Evolutionary conservation across 2,113 vertebrate genomes (phyloP), one percentile per base, ranked within the genome.

Genomic region (Mastomys natalensis): DNA sequence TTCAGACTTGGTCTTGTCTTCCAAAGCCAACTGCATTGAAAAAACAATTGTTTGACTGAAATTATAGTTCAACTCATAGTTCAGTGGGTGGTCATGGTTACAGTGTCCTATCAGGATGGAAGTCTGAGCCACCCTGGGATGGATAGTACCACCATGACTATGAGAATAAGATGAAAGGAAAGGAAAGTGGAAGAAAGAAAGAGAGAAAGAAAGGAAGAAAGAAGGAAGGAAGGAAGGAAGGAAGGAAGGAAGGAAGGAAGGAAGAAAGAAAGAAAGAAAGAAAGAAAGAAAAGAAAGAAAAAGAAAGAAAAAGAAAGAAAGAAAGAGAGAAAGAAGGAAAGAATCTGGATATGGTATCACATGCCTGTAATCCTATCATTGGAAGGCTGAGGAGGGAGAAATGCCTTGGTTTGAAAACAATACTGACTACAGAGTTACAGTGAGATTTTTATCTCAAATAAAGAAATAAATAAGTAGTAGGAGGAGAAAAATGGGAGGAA

Each of bases 231-330:
- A 80, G 22, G 37, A 37, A 68, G 9, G 66, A 4, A 19, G 58
- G 9, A 11, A 26, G 62, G 9, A 11, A 26, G 62, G 8, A 64
- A 26, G 24, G 24, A 70, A 45, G 29, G 0, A 22, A 9, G 7
- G 7, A 62, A 24, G 22, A 1, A 40, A 40, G 12, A 22, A 11
- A 1, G 7, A 8, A 26, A 0, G 6, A 17, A 55, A 43, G 2
- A 3, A 21, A 37, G 3, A 4, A 19, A n/a, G 17, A 22, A 11
- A 19, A 21, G 55, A 55, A 55, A 55, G 15, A 21, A 60, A 17
- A 5, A 60, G 16, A 19, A 5, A 17, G 53, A 6, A 6, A 7
- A 51, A 6, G 48, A 7, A 51, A 7, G 48, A 7, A 51, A 8
- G 29, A 3, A 3, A 40, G 17, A 24, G 1, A 8, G 34, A 73